These are phyloP conservation scores for Callorhinus ursinus DNA, from an alignment of 2,113 vertebrate genomes.

Conservation along the genomic window DNA sequence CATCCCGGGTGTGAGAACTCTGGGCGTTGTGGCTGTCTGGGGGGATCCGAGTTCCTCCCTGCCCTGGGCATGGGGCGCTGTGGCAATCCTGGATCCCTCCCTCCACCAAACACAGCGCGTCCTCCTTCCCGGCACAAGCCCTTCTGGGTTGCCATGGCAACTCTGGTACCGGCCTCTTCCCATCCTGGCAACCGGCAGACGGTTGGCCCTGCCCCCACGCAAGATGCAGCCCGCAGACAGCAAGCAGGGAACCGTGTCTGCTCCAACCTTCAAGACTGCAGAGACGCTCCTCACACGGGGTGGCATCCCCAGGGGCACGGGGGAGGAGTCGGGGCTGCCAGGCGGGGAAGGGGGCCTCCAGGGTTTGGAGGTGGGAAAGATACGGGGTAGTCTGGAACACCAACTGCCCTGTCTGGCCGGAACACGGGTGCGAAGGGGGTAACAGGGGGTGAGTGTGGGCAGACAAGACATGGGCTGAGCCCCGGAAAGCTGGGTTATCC, in stretches of 20 bases:
- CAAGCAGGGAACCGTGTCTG: not conserved
- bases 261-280: not conserved
- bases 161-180: not conserved
- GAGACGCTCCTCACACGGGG: not conserved
- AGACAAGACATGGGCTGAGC: not conserved
- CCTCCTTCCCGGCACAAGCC: not conserved
- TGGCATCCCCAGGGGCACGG: fast-evolving
- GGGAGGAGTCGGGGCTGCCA: not conserved
- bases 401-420: not conserved
- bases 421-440: not conserved
- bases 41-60: not conserved
- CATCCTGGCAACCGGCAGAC: not conserved
- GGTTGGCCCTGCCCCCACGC: not conserved
- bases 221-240: not conserved
- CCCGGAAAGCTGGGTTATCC: not conserved
- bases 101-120: not conserved
- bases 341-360: not conserved
- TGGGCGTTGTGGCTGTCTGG: not conserved
- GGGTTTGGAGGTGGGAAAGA: not conserved
- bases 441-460: not conserved
- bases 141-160: not conserved
- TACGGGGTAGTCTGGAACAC: not conserved
- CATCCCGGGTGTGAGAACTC: not conserved
- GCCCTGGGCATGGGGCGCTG: not conserved
- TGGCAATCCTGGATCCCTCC: not conserved